Evolutionary conservation across 2,113 vertebrate genomes (phyloP), one percentile per base, ranked within the genome.

Genomic region (Dolichotis patagonum): DNA sequence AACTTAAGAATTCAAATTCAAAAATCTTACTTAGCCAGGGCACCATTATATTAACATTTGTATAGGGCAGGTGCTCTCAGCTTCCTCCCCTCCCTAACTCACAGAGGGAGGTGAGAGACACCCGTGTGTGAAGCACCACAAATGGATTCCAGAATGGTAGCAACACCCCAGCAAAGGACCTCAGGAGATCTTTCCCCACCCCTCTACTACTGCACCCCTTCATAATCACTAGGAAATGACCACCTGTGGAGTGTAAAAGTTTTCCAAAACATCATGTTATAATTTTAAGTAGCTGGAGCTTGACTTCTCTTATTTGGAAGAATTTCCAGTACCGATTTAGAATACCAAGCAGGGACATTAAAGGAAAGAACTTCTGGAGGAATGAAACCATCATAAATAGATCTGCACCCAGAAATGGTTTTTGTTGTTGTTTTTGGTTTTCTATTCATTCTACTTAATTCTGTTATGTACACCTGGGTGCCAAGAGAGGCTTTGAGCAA

Each of bases 1-100:
- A 96, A 28, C 58, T 81, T 56, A 94, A 89, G 10, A 54, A 92
- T 85, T 92, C 67, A 87, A 38, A 73, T 85, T 89, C 26, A 89
- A 89, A 73, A 85, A 60, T 75, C 71, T 46, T 35, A 35, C 78
- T 82, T 77, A 69, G 7, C 30, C 71, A 8, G 30, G 52, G 17
- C n/a, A 91, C 13, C 52, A 16, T 30, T 67, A 69, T 80, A 82
- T 88, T 80, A 92, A 67, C 30, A 85, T 87, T 85, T 85, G n/a
- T 82, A 75, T 60, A 49, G 7, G 20, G 10, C 30, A 93, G 78
- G 20, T 91, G 17, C 5, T 83, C 19, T 62, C 35, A 52, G 12
- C n/a, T n/a, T n/a, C n/a, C n/a, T n/a, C n/a, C n/a, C n/a, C n/a
- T n/a, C n/a, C n/a, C n/a, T 26, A 62, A 80, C 2, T 56, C n/a